These are phyloP conservation scores for Erynnis tages DNA, from an alignment of 2,888 invertebrate genomes.

Conservation along the genomic window DNA sequence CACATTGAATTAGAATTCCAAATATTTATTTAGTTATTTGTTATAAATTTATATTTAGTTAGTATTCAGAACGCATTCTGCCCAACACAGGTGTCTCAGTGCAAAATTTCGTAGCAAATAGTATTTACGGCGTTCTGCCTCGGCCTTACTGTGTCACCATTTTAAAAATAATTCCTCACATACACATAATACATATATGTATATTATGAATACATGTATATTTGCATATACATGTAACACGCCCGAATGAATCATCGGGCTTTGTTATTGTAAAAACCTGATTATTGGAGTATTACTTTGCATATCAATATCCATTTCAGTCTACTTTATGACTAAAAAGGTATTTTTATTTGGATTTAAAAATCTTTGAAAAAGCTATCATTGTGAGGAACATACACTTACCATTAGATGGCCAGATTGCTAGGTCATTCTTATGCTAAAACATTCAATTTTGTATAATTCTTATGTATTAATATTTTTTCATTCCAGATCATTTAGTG, in stretches of 20 bases:
- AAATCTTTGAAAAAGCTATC: too few relatives aligned
- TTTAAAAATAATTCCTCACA: constrained; percentile 18
- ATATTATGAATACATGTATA: neutral
- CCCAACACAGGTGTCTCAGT: neutral
- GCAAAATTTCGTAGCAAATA: constrained; percentile 3
- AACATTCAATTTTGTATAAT: too few relatives aligned
- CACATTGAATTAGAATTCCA: too few relatives aligned
- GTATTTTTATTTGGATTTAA: too few relatives aligned
- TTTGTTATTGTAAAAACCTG: constrained; percentile 14
- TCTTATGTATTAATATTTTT: too few relatives aligned
- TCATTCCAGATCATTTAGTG: too few relatives aligned
- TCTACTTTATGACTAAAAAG: too few relatives aligned
- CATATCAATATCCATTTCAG: neutral
- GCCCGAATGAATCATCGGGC: constrained; percentile 13
- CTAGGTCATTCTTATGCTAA: too few relatives aligned
- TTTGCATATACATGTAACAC: constrained; percentile 3
- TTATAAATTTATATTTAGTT: neutral
- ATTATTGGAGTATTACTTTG: neutral
- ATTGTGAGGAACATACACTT: too few relatives aligned
- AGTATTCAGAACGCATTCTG: neutral
- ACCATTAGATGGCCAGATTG: too few relatives aligned
- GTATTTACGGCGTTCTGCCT: neutral
- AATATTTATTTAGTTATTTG: too few relatives aligned
- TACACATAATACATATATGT: constrained; percentile 3
- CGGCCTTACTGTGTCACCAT: constrained; percentile 17